Evolutionary conservation across 2,797 vertebrate species (phyloP).

Genomic region (Macroramphosus scolopax): DNA sequence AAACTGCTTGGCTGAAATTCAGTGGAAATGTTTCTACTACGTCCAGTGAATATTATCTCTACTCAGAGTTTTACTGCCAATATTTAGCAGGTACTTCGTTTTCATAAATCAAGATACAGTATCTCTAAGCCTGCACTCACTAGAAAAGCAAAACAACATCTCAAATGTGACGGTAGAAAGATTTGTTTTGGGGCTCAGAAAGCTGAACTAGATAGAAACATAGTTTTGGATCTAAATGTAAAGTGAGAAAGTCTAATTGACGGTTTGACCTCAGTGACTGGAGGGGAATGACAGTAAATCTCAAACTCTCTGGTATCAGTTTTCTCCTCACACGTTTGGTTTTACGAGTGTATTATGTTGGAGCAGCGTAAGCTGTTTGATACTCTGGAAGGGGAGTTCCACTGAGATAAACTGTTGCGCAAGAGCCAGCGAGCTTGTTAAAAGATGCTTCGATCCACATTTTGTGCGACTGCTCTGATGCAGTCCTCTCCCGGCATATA

Average conservation of each 20-base stretch:
- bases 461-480: background rate
- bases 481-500: too few species aligned
- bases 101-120: background rate
- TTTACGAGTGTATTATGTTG: conserved; percentile 32
- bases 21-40: background rate
- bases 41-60: background rate
- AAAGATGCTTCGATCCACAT: background rate
- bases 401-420: conserved; percentile 39
- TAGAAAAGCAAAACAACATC: too few species aligned
- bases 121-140: background rate
- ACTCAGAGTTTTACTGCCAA: background rate
- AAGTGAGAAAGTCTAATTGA: background rate
- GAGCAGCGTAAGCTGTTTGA: conserved; percentile 16
- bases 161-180: too few species aligned
- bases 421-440: conserved; percentile 22
- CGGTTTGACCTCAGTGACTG: conserved; percentile 2
- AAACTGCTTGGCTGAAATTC: conserved; percentile 2
- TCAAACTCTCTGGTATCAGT: conserved; percentile 13
- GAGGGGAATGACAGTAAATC: background rate
- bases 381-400: conserved; percentile 22
- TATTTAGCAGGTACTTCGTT: background rate
- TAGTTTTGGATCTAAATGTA: background rate
- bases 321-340: conserved; percentile 16
- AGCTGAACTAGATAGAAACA: too few species aligned
- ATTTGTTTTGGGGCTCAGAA: too few species aligned